phyloP scores from a whole-genome alignment of 2,888 invertebrate genomes.

The Nyleta sp. region DNA sequence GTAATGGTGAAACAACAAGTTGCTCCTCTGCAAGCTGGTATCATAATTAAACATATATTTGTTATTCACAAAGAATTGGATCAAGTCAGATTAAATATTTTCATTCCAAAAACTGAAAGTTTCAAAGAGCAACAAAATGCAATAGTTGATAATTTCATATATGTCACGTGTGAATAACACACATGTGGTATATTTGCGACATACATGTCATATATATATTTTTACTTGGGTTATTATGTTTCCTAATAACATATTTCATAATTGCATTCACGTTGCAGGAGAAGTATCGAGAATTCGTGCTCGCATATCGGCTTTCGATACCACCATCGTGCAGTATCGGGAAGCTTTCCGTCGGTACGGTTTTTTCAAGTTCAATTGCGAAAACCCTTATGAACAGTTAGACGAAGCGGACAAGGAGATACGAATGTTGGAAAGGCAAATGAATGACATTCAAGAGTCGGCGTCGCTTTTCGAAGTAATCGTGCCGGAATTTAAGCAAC shows the following conservation, averaged over 20 bases:
- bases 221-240: no score
- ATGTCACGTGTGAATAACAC: no score
- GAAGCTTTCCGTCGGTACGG: constrained; percentile 93
- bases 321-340: constrained; percentile 91
- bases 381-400: constrained; percentile 88
- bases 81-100: no score
- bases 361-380: constrained; percentile 90
- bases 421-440: constrained; percentile 91
- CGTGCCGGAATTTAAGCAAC: constrained; percentile 96
- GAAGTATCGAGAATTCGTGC: constrained; percentile 96
- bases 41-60: neutral
- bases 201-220: no score
- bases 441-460: constrained; percentile 93
- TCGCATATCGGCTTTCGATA: constrained; percentile 93
- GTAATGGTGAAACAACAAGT: constrained; percentile 96
- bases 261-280: no score
- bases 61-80: no score
- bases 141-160: no score
- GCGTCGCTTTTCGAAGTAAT: constrained; percentile 97
- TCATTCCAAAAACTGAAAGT: no score
- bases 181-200: no score
- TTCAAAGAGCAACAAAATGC: no score
- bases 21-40: constrained; percentile 94
- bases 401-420: constrained; percentile 92
- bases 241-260: no score